Evolutionary conservation across 2,113 vertebrate genomes (phyloP).

Genomic region (Myotis yumanensis): DNA sequence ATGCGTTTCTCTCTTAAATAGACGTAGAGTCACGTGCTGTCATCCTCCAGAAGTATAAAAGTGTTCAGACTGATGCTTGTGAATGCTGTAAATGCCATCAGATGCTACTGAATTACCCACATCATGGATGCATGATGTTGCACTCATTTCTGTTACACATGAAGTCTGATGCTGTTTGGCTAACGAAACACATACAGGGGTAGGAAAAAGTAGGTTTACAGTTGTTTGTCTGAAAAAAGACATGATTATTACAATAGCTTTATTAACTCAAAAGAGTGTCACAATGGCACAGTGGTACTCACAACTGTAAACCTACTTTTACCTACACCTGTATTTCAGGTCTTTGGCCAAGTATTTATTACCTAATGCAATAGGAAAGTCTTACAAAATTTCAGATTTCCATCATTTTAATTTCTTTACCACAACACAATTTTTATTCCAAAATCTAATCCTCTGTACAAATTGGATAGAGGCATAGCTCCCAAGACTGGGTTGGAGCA

Average conservation of each 20-base stretch:
- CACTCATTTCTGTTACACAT: not conserved
- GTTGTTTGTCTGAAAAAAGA: not conserved
- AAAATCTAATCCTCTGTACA: slow-evolving; percentile 2
- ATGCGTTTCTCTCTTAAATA: not conserved
- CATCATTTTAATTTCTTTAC: slow-evolving; percentile 11
- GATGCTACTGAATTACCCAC: not conserved
- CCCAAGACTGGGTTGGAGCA: not conserved
- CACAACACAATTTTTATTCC: not conserved
- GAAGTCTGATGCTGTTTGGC: not conserved
- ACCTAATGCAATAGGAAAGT: not conserved
- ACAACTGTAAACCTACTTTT: not conserved
- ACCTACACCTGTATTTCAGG: not conserved
- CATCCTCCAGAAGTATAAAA: not conserved
- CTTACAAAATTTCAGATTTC: not conserved
- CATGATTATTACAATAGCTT: not conserved
- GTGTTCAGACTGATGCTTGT: not conserved
- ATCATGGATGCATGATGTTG: not conserved
- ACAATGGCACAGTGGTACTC: not conserved
- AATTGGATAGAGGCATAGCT: not conserved
- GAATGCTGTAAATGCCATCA: not conserved
- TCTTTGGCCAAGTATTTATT: not conserved
- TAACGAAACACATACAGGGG: not conserved
- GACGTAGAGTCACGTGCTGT: not conserved
- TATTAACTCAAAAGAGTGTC: not conserved
- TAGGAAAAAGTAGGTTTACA: not conserved